Base-by-base conservation (phyloP, 2,113 vertebrate species). In the Macquaria ambigua region DNA sequence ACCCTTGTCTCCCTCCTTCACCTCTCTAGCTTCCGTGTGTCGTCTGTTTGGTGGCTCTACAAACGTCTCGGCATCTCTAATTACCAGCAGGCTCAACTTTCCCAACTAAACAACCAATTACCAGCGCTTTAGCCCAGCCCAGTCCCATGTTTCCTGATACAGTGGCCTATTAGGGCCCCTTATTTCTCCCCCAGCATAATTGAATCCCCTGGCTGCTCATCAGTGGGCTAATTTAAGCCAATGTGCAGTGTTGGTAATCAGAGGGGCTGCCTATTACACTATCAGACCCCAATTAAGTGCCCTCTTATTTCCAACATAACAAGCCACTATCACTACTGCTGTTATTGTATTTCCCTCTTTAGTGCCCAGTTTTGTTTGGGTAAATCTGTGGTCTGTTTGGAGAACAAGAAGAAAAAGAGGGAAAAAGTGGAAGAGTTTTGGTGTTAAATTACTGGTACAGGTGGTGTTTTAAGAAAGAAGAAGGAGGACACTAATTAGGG, bases 181-280 rank as follows among this genome's bases (percentile, higher is more conserved):
- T 92, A 93, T 92, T 93, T 93, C 87, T 94, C 88, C 91, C 96
- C 86, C 79, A 94, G 90, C 90, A 96, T 96, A 95, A 96, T 95
- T 91, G 89, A 95, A 93, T 96, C 96, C 96, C 94, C 94, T 93
- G 93, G 92, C 96, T 96, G 90, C 95, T 96, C 93, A 93, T 94
- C 96, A 94, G 90, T 87, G 92, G 79, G 93, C 89, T 94, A 94
- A 95, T 95, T 96, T 94, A 93, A 91, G 83, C 87, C 89, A 93
- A 93, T 95, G 92, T 94, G 93, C 90, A 94, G 93, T 94, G 94
- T 94, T 91, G 77, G 93, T 93, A 95, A 95, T 95, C 94, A 96
- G 93, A 93, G 88, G 91, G 83, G 82, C 91, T 94, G 92, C 93
- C 93, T 96, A 92, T 93, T 94, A 92, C 90, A 85, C 85, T 87